Evolutionary conservation across 2,797 vertebrate species (phyloP).

Genomic region (Acanthornis magna): DNA sequence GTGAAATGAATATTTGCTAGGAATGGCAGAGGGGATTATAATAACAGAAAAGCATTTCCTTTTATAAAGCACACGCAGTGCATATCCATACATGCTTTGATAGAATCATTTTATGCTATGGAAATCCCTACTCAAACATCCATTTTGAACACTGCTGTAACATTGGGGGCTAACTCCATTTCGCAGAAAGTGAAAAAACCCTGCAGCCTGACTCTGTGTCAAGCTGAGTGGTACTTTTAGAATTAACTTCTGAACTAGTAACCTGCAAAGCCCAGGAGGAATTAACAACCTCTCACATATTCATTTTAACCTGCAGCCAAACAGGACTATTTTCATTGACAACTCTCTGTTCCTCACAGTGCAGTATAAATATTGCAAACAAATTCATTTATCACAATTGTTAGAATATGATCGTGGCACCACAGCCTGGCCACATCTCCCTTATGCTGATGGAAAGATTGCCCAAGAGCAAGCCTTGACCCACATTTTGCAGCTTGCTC

Average conservation of each 20-base stretch:
- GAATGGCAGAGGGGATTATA: slow-evolving; percentile 26
- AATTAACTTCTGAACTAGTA: slow-evolving; percentile 42
- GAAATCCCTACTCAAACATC: slow-evolving; percentile 32
- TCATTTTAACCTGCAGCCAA: slow-evolving; percentile 17
- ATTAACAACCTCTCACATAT: background rate
- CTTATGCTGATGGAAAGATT: background rate
- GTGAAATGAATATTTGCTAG: slow-evolving; percentile 27
- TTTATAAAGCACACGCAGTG: background rate
- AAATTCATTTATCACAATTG: background rate
- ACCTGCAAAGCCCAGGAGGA: background rate
- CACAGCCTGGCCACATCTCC: background rate
- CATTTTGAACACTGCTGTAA: background rate
- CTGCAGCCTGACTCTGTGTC: background rate
- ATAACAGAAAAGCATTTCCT: slow-evolving; percentile 5
- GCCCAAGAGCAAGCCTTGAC: background rate
- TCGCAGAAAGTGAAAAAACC: background rate
- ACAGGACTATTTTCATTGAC: background rate
- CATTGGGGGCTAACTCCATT: background rate
- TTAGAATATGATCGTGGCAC: background rate
- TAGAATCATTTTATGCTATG: slow-evolving; percentile 18
- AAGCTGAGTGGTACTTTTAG: background rate
- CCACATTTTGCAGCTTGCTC: background rate
- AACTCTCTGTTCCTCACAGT: background rate
- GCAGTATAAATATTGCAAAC: background rate
- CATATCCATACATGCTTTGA: background rate